Percentiles rank a stretch among this genome's conserved stretches.
These are phyloP conservation scores for Schizotus pectinicornis DNA, from an alignment of 2,888 invertebrate genomes.

Conservation along the genomic window DNA sequence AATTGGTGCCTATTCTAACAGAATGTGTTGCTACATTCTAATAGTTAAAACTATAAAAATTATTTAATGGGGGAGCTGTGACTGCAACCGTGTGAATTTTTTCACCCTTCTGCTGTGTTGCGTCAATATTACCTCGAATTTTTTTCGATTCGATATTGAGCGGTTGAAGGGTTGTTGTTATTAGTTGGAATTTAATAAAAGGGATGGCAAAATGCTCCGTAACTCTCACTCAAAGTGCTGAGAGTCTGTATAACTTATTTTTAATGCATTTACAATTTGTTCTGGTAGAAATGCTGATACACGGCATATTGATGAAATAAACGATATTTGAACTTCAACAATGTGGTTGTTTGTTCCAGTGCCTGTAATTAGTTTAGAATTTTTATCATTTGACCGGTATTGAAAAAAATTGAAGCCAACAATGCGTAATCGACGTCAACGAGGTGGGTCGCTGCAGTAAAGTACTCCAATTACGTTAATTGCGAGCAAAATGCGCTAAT, in stretches of 20 bases:
- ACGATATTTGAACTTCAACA: conserved; percentile 36
- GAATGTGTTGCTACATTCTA: conserved; percentile 48
- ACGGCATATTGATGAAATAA: conserved; percentile 41
- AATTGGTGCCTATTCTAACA: conserved; percentile 55
- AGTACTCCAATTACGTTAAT: too few species aligned
- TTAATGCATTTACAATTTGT: conserved; percentile 55
- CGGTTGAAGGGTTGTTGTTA: conserved; percentile 30
- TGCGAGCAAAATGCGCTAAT: too few species aligned
- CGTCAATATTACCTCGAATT: conserved; percentile 4
- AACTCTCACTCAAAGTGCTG: conserved; percentile 43
- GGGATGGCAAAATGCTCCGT: conserved; percentile 56
- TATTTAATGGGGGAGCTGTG: conserved; percentile 52
- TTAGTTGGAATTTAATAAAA: conserved; percentile 42
- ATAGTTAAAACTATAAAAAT: conserved; percentile 32
- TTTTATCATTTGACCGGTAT: too few species aligned
- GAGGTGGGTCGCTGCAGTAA: too few species aligned
- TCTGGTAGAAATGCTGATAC: conserved; percentile 46
- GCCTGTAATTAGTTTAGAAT: too few species aligned
- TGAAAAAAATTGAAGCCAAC: too few species aligned
- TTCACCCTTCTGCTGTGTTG: conserved; percentile 8
- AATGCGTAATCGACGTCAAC: too few species aligned
- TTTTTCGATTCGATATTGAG: conserved; percentile 18
- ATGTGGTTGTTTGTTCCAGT: too few species aligned
- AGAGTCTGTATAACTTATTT: conserved; percentile 45
- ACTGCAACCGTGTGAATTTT: conserved; percentile 53